Evolutionary conservation across 2,888 invertebrate species (phyloP).

Genomic region (Rhagonycha fulva): DNA sequence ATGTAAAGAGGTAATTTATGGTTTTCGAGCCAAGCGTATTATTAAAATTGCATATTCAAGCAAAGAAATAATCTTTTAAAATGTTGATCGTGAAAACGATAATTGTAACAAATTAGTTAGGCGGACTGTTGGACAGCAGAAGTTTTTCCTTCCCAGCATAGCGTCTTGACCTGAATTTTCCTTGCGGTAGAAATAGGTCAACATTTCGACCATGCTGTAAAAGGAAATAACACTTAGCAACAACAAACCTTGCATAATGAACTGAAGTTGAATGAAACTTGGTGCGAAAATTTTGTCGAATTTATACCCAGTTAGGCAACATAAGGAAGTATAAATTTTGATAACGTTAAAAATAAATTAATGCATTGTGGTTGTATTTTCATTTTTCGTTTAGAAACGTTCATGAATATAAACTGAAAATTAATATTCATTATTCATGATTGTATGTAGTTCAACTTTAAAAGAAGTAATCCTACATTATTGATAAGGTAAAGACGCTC

Average conservation of each 20-base stretch:
- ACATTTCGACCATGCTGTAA: neutral
- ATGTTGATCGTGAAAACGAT: neutral
- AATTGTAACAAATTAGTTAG: neutral
- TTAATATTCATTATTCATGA: neutral
- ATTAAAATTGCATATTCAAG: neutral
- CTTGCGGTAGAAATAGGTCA: neutral
- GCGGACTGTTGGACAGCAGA: neutral
- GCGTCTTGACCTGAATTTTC: neutral
- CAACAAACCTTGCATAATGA: neutral
- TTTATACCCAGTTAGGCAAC: neutral
- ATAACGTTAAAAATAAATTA: neutral
- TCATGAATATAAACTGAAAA: neutral
- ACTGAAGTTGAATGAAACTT: neutral
- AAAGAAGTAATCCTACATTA: neutral
- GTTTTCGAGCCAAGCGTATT: neutral
- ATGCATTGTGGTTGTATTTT: neutral
- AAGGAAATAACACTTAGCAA: neutral
- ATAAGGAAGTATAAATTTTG: neutral
- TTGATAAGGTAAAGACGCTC: neutral
- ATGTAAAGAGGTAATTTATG: neutral
- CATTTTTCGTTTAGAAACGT: neutral
- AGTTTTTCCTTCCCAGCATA: neutral
- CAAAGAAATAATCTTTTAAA: neutral
- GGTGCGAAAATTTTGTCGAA: neutral
- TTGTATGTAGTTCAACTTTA: neutral